phyloP scores from a whole-genome alignment of 2,113 vertebrate genomes.

The Peromyscus polionotus region DNA sequence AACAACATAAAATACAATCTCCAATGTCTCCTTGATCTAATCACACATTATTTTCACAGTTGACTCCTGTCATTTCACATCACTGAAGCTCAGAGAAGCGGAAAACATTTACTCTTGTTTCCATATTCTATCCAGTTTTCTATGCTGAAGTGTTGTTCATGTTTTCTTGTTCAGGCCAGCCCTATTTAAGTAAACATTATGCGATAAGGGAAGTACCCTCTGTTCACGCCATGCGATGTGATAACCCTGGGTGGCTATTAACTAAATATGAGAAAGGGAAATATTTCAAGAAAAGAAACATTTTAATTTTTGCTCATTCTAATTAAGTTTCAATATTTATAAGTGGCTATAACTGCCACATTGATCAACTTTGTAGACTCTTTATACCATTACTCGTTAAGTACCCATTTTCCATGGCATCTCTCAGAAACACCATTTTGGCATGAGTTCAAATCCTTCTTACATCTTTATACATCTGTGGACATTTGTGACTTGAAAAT shows the following conservation, averaged over 20 bases:
- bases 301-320: neutral
- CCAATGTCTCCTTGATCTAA: neutral
- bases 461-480: neutral
- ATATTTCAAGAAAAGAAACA: neutral
- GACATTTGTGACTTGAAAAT: neutral
- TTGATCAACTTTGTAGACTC: neutral
- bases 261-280: neutral
- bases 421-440: neutral
- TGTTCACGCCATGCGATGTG: fast-evolving
- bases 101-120: neutral
- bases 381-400: neutral
- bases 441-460: neutral
- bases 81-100: neutral
- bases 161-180: neutral
- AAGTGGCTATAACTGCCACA: neutral
- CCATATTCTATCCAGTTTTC: neutral
- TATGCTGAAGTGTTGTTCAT: neutral
- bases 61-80: neutral
- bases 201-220: neutral
- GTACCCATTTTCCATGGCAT: neutral
- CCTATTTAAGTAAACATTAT: neutral
- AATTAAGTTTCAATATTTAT: neutral
- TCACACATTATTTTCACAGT: neutral
- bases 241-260: fast-evolving
- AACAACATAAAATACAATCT: neutral